These are phyloP conservation scores for Pangasius macronema DNA, from an alignment of 2,797 vertebrate genomes.

Conservation along the genomic window DNA sequence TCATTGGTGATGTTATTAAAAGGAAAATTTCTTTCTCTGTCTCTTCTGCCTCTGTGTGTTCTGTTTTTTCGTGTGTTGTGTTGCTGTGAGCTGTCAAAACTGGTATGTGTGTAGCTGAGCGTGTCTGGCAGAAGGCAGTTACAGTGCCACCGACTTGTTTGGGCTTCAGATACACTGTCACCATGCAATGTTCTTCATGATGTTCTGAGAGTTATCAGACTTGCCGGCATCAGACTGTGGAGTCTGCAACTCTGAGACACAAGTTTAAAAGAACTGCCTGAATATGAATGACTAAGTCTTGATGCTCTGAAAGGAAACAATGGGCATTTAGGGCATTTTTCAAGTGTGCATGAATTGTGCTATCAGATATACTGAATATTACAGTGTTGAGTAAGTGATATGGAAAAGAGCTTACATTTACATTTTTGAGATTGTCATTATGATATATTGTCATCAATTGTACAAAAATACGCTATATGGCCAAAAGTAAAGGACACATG, in stretches of 20 bases:
- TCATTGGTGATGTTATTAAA: background rate
- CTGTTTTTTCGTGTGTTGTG: background rate
- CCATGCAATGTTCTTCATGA: background rate
- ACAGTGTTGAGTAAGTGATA: background rate
- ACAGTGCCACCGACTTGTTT: constrained; percentile 16
- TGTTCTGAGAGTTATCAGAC: background rate
- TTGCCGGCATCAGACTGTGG: constrained; percentile 10
- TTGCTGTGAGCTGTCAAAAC: constrained; percentile 10
- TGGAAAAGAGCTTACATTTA: background rate
- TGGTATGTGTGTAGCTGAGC: constrained; percentile 6
- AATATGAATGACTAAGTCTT: constrained; percentile 10
- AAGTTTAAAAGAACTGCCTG: background rate
- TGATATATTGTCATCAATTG: background rate
- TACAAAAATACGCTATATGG: too few species aligned
- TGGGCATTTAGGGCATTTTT: background rate
- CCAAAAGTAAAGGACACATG: background rate
- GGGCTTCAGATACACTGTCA: background rate
- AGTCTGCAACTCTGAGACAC: background rate
- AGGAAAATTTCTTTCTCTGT: background rate
- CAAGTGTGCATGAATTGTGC: background rate
- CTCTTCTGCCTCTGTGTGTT: background rate
- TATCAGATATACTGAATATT: background rate
- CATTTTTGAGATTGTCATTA: background rate
- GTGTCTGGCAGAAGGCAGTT: background rate
- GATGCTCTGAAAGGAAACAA: background rate